These are phyloP conservation scores for Neosilurus hyrtlii DNA, from an alignment of 2,797 vertebrate species.

Conservation along the genomic window DNA sequence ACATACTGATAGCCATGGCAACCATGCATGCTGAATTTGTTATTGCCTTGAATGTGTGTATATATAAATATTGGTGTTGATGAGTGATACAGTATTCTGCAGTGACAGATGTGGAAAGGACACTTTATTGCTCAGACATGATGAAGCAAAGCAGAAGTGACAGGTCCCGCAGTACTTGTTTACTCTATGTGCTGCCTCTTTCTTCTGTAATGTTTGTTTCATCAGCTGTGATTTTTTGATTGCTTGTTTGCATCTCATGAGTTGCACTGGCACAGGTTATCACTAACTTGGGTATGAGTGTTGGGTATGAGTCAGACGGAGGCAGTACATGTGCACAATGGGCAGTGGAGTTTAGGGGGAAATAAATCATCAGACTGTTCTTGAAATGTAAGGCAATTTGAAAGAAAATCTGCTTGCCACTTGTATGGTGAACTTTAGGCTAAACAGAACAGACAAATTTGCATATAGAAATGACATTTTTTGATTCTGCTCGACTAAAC, in stretches of 20 bases:
- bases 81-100: constrained; percentile 17
- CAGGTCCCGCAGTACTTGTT: constrained; percentile 13
- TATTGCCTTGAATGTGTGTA: neutral
- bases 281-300: neutral
- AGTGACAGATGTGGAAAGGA: constrained; percentile 17
- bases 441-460: neutral
- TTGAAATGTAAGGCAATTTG: neutral
- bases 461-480: neutral
- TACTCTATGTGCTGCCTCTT: constrained; percentile 13
- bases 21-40: constrained; percentile 11
- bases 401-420: neutral
- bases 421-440: neutral
- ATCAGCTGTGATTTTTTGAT: constrained; percentile 22
- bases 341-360: constrained; percentile 1
- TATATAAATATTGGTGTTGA: constrained; percentile 5
- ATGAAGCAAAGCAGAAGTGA: constrained; percentile 32
- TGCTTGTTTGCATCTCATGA: constrained; percentile 39
- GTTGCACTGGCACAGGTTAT: constrained; percentile 20
- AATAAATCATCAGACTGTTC: neutral
- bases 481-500: neutral
- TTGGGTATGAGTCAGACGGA: constrained; percentile 7
- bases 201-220: neutral
- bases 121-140: neutral
- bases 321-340: constrained; percentile 2
- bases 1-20: constrained; percentile 29